Percentiles rank a stretch among this genome's conserved stretches.
Evolutionary conservation across 2,113 vertebrate species (phyloP).

Genomic region (Acanthisitta chloris): DNA sequence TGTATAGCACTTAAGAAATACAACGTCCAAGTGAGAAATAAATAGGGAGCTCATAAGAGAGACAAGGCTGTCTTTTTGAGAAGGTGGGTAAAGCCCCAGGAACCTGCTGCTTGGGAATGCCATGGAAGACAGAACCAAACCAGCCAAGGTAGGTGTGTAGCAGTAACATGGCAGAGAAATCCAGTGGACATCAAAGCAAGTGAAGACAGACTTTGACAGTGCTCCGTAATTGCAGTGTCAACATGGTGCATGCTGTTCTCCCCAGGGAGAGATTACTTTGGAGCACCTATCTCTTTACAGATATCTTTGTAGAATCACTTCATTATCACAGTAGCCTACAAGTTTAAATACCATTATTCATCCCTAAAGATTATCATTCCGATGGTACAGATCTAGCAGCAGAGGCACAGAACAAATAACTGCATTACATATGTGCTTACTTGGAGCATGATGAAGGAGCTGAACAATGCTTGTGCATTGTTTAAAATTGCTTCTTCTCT

Average conservation of each 20-base stretch:
- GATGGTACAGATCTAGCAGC: background rate
- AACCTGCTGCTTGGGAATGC: background rate
- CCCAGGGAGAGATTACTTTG: background rate
- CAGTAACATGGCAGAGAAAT: background rate
- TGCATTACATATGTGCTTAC: background rate
- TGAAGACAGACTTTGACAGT: background rate
- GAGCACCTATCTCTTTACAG: background rate
- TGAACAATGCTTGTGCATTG: background rate
- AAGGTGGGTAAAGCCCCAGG: background rate
- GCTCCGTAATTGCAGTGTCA: background rate
- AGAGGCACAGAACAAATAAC: background rate
- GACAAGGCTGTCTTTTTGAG: background rate
- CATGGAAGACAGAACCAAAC: background rate
- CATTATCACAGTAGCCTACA: background rate
- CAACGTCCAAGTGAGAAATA: background rate
- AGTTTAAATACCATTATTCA: constrained; percentile 11
- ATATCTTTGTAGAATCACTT: background rate
- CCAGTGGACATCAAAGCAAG: background rate
- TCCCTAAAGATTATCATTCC: background rate
- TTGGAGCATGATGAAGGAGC: background rate
- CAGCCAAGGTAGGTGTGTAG: background rate
- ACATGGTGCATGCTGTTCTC: background rate
- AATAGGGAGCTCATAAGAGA: background rate
- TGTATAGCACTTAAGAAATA: background rate
- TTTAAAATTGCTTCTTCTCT: background rate